Conservation (phyloP, 2,113 vertebrate genomes). For the Tetrao urogallus region DNA sequence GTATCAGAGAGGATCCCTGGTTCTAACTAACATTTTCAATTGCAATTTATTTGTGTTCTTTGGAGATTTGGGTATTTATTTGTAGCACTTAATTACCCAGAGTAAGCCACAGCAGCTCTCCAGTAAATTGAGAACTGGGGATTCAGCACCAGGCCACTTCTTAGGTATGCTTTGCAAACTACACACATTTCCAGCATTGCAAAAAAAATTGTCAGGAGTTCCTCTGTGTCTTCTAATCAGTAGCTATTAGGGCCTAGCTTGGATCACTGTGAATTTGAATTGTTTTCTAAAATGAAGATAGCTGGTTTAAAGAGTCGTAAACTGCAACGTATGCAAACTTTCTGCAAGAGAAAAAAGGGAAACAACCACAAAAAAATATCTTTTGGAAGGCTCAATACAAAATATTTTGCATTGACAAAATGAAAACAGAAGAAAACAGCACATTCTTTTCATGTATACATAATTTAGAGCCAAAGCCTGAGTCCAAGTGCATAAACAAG, state of each 20-base stretch:
- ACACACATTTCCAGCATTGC: background rate
- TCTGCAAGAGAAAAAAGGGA: accelerated
- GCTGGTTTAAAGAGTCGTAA: background rate
- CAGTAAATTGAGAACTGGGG: background rate
- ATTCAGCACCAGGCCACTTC: background rate
- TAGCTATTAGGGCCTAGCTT: background rate
- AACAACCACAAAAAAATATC: background rate
- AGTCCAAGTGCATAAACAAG: background rate
- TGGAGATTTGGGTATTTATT: background rate
- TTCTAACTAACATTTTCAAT: background rate
- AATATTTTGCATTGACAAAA: background rate
- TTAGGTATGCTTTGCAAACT: background rate
- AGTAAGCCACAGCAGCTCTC: background rate
- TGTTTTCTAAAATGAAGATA: background rate
- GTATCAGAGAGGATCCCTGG: background rate
- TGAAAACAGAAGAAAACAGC: background rate
- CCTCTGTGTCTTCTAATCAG: background rate
- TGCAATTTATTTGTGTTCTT: background rate
- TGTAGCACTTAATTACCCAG: background rate
- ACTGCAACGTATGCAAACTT: background rate
- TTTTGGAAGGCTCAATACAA: background rate
- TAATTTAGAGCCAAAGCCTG: background rate
- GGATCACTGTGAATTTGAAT: background rate
- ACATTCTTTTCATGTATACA: background rate
- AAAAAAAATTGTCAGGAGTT: background rate